Conservation (phyloP, 2,113 vertebrate species). For the Corythaixoides concolor region DNA sequence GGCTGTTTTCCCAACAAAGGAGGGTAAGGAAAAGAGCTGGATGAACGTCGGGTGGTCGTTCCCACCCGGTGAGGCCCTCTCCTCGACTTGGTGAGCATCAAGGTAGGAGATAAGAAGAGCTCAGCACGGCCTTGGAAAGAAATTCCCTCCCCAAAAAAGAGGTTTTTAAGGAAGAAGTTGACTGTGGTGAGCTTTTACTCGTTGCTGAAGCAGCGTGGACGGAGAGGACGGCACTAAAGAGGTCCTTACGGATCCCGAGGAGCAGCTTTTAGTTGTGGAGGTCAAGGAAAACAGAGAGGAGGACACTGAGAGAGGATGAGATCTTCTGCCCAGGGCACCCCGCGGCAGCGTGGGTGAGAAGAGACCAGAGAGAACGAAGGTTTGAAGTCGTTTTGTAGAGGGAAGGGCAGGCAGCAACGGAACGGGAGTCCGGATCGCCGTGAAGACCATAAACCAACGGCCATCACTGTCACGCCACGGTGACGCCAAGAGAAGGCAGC, state of each 20-base stretch:
- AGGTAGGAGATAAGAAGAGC: neutral
- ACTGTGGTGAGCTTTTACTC: fast-evolving
- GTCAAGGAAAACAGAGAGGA: neutral
- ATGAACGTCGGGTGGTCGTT: fast-evolving
- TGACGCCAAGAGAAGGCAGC: neutral
- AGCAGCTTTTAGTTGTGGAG: neutral
- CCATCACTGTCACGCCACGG: fast-evolving
- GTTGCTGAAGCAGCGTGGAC: neutral
- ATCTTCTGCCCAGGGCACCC: neutral
- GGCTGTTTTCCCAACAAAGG: neutral
- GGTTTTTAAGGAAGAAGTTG: neutral
- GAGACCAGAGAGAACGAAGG: neutral
- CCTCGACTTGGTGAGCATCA: neutral
- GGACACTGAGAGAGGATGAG: neutral
- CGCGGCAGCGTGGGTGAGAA: neutral
- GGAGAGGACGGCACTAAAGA: neutral
- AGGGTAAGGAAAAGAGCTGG: neutral
- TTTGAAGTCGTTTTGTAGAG: neutral
- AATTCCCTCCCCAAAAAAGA: too few species aligned
- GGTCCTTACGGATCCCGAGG: neutral
- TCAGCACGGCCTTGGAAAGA: fast-evolving
- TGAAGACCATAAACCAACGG: fast-evolving
- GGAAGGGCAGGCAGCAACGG: neutral
- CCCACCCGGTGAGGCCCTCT: fast-evolving
- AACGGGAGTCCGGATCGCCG: fast-evolving